Base-by-base conservation (phyloP, 2,113 vertebrate species). In the Tupaia tana region DNA sequence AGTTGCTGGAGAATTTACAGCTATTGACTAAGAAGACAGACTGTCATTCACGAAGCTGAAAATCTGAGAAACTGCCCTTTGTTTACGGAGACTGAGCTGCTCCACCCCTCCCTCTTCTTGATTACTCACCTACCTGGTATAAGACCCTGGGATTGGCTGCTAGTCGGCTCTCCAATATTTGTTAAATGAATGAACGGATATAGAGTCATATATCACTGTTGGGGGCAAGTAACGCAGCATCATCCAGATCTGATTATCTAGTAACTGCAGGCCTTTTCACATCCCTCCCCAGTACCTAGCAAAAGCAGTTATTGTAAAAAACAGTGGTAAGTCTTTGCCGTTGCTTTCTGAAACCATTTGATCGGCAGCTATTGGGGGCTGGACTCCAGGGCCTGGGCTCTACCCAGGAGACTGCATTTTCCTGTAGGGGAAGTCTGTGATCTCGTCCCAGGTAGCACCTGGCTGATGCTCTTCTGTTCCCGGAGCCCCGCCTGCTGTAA, bases 1-100 rank as follows among this genome's bases (percentile, higher is more conserved):
- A 90, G 56, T 89, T 54, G 22, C 61, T 43, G 66, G 58, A 84
- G 69, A 89, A 90, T 96, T 78, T 87, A 64, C 4, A 95, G 10
- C 29, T 93, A 86, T 89, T 93, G 69, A 84, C 73, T 84, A 90
- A 93, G 78, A 69, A 82, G 63, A 83, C 10, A 91, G 31, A 52
- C 89, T 82, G 56, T 91, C 75, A 82, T 90, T 90, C 61, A 82
- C 2, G 18, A 85, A 69, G 94, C 82, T 95, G 70, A 70, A 95
- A 61, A 70, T 80, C 24, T 24, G 8, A 92, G 89, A 84, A 91
- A 43, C 4, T 64, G 64, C 64, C 58, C 90, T 63, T 85, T 29
- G n/a, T 85, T 91, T 75, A 8, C 4, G 54, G 66, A 83, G 63
- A 85, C 25, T 85, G n/a, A 70, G 66, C 8, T 80, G 19, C 31